Conservation (phyloP, 1,140 invertebrate species). For the Ptiloglossa arizonensis region DNA sequence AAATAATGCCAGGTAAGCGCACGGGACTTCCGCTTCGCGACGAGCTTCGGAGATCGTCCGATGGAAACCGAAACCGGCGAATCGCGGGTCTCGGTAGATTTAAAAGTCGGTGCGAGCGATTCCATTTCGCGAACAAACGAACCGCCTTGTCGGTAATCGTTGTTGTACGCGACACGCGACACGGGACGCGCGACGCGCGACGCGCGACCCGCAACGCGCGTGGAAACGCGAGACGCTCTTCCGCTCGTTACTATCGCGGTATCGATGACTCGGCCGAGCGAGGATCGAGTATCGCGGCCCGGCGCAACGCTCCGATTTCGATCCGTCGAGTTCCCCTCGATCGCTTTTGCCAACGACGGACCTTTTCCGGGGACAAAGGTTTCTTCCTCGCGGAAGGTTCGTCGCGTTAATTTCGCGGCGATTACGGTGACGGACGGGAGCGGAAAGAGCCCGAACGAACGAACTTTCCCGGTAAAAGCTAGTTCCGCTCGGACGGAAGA, state of each 20-base stretch:
- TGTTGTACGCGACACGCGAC: too few relatives aligned
- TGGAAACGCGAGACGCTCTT: conserved; percentile 25
- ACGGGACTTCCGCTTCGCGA: conserved; percentile 42
- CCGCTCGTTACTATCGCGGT: background rate
- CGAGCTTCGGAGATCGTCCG: conserved; percentile 51
- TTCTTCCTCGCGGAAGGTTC: too few relatives aligned
- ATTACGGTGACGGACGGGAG: conserved; percentile 8
- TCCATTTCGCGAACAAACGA: conserved; percentile 58
- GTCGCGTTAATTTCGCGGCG: background rate
- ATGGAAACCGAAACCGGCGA: conserved; percentile 59
- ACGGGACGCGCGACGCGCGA: too few relatives aligned
- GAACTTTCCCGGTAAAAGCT: conserved; percentile 36
- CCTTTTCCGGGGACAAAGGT: too few relatives aligned
- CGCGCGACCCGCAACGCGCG: background rate
- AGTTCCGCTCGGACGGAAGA: conserved; percentile 40
- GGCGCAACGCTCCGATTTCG: background rate
- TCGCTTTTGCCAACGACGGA: too few relatives aligned
- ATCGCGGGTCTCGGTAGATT: conserved; percentile 54
- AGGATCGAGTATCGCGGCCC: background rate
- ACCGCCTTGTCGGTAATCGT: too few relatives aligned
- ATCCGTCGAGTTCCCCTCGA: background rate
- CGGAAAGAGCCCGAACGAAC: too few relatives aligned
- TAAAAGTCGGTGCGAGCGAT: conserved; percentile 58
- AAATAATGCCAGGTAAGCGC: background rate
- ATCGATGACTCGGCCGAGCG: background rate